A percentile compares a stretch with the other conserved stretches of the same genome.
phyloP scores from a whole-genome alignment of 2,888 invertebrate genomes.

The Acronicta aceris region DNA sequence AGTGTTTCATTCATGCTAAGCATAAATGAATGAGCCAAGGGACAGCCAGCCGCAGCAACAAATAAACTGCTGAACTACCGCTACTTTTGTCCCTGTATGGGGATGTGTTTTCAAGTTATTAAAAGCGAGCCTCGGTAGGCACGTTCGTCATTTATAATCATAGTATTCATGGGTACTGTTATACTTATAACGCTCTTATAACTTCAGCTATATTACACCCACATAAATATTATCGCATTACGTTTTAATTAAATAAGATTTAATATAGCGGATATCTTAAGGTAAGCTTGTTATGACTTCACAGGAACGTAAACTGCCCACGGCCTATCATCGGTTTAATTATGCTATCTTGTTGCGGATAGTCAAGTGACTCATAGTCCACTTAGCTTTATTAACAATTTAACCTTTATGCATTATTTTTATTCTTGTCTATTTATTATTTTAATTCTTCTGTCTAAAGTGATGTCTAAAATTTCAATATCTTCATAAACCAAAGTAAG shows the following conservation, averaged over 20 bases:
- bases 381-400: no score
- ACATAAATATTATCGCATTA: conserved; percentile 37
- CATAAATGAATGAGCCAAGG: conserved; percentile 58
- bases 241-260: conserved; percentile 46
- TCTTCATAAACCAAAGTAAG: no score
- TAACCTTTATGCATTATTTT: no score
- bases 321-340: conserved; percentile 1
- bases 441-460: no score
- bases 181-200: conserved; percentile 19
- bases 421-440: no score
- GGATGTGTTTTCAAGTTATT: conserved; percentile 33
- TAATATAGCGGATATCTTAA: conserved; percentile 17
- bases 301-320: conserved; percentile 17
- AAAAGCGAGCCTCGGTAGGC: conserved; percentile 11
- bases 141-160: conserved; percentile 29
- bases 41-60: conserved; percentile 33
- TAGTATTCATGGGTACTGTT: conserved; percentile 24
- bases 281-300: conserved; percentile 27
- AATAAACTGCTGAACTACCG: conserved; percentile 41
- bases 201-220: conserved; percentile 29
- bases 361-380: not conserved
- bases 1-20: conserved; percentile 68
- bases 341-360: conserved; percentile 10
- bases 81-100: conserved; percentile 33
- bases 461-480: no score